Conservation (phyloP, 2,888 invertebrate genomes). For the Orthosia gothica region DNA sequence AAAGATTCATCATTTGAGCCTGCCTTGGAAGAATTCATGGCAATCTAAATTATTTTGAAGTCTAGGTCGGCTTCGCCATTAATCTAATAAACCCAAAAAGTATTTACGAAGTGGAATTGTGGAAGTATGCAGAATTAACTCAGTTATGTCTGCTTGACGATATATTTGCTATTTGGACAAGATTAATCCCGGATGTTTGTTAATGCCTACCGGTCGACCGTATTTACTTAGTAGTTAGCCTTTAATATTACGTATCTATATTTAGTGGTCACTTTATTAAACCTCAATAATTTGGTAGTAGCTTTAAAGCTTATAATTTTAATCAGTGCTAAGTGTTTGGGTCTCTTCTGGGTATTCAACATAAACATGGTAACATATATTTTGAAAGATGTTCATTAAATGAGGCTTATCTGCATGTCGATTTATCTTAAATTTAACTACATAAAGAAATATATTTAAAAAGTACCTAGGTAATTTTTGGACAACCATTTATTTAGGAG, state of each 20-base stretch:
- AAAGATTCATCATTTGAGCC: conserved; percentile 40
- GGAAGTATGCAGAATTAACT: conserved; percentile 26
- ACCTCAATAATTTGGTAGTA: not conserved
- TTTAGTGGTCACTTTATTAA: not conserved
- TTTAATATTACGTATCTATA: not conserved
- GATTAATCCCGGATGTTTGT: conserved; percentile 3
- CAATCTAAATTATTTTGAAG: conserved; percentile 40
- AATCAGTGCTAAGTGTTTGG: not conserved
- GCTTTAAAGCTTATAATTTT: too few relatives aligned
- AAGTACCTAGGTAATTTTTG: not conserved
- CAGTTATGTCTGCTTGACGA: not conserved
- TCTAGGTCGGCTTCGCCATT: conserved; percentile 38
- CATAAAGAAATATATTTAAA: not conserved
- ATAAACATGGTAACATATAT: not conserved
- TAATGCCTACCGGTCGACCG: not conserved
- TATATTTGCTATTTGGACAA: conserved; percentile 13
- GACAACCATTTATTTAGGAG: conserved; percentile 15
- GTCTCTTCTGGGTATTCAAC: not conserved
- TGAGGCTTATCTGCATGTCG: not conserved
- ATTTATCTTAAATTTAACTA: not conserved
- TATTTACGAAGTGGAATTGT: not conserved
- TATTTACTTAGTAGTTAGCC: conserved; percentile 3
- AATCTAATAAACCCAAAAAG: conserved; percentile 17
- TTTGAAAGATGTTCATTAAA: not conserved
- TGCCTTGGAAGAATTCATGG: conserved; percentile 34